Base-by-base conservation (phyloP, 2,888 invertebrate species). In the Nephrotoma guestfalica region DNA sequence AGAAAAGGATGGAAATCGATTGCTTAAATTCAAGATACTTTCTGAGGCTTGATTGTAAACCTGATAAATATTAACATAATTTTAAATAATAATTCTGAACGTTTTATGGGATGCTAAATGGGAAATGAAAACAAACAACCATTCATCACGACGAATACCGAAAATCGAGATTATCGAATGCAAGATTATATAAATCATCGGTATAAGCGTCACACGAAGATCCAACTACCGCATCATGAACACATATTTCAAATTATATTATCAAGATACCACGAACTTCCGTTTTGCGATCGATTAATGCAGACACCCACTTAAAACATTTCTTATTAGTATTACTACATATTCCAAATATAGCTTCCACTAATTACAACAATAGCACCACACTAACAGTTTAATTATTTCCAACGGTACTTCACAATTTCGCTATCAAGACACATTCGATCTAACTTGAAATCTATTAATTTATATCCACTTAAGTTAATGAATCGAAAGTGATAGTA, bases 381-480 rank as follows among this genome's bases (percentile, higher is more conserved):
- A 6, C 7, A 30, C 6, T 57, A 15, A 30, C 71, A 30, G 7
- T 30, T 30, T 71, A 71, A 71, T 71, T 30, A 30, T 71, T 71
- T 71, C 11, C 30, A 71, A 71, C 71, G 71, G 30, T 71, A 71
- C 71, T 71, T 71, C 18, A 71, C 71, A 71, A 30, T 71, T 30
- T 71, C 4, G 30, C 71, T 71, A 71, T 71, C 71, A 9, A n/a
- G 71, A 71, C 71, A 71, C 9, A 71, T 71, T 71, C 71, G 51
- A 47, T 45, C 42, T 13, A 40, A 13, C 42, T 13, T 13, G 30
- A 86, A 86, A 45, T 86, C 86, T 47, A 40, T 86, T 86, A 45
- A 86, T 86, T 45, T 40, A 86, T 18, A 86, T 86, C 45, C 30
- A 86, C 42, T 84, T 51, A 87, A 83, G 30, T 41, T 87, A 71